phyloP scores from a whole-genome alignment of 2,888 invertebrate species.

The Morpho helenor region DNA sequence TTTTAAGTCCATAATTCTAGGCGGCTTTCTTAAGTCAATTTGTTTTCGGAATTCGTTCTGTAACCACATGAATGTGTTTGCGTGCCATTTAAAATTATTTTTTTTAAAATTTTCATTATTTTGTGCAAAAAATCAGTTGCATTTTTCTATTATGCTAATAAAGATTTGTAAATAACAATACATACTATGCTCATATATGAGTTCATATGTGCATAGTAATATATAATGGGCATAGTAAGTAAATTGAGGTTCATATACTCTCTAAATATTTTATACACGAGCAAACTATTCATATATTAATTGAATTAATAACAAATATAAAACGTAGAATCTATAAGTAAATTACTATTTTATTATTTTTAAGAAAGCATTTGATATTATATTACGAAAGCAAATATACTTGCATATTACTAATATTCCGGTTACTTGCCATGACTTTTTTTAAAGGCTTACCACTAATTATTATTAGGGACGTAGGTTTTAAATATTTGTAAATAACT shows the following conservation, averaged over 20 bases:
- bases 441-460: slow-evolving; percentile 47
- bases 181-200: background rate
- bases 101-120: background rate
- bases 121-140: background rate
- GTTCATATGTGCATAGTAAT: background rate
- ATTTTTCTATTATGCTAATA: background rate
- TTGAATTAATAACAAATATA: too few relatives aligned
- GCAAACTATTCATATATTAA: too few relatives aligned
- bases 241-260: background rate
- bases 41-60: slow-evolving; percentile 20
- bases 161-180: background rate
- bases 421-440: slow-evolving; percentile 37
- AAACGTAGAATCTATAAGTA: too few relatives aligned
- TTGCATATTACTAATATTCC: slow-evolving; percentile 3
- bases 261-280: too few relatives aligned
- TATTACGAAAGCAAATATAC: too few relatives aligned
- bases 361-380: too few relatives aligned
- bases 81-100: slow-evolving; percentile 21
- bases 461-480: slow-evolving; percentile 25
- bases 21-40: slow-evolving; percentile 22
- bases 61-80: slow-evolving; percentile 8
- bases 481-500: slow-evolving; percentile 33
- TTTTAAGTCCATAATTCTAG: slow-evolving; percentile 32
- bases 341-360: too few relatives aligned
- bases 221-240: background rate